Evolutionary conservation across 2,797 vertebrate species (phyloP).

Genomic region (Smutsia gigantea): DNA sequence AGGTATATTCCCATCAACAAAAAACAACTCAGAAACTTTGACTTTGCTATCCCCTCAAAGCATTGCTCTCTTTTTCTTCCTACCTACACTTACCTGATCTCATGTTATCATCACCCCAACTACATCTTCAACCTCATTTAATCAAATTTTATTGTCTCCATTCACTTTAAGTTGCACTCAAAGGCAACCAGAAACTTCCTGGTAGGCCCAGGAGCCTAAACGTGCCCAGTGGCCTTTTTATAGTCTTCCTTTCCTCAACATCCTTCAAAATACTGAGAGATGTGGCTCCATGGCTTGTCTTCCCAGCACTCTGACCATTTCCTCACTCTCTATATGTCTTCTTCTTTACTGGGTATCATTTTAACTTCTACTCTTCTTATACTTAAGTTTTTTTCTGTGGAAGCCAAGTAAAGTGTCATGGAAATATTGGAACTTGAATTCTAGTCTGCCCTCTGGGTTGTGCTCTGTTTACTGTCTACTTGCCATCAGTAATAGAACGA

Average conservation of each 20-base stretch:
- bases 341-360: slow-evolving; percentile 51
- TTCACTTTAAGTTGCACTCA: background rate
- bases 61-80: background rate
- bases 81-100: background rate
- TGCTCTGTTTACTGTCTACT: background rate
- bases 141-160: background rate
- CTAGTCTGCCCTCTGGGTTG: background rate
- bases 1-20: background rate
- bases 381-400: background rate
- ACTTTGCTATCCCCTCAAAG: background rate
- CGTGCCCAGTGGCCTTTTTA: background rate
- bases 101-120: background rate
- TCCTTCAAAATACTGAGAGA: background rate
- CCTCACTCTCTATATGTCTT: background rate
- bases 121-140: background rate
- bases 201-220: background rate
- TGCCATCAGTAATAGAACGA: background rate
- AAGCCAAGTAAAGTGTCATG: background rate
- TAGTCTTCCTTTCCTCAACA: background rate
- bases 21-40: background rate
- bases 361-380: background rate
- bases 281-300: background rate
- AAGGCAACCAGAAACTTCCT: background rate
- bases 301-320: background rate
- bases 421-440: background rate